A percentile compares a stretch with the other conserved stretches of the same genome.
These are phyloP conservation scores for Tapera naevia DNA, from an alignment of 2,797 vertebrate genomes.

Conservation along the genomic window DNA sequence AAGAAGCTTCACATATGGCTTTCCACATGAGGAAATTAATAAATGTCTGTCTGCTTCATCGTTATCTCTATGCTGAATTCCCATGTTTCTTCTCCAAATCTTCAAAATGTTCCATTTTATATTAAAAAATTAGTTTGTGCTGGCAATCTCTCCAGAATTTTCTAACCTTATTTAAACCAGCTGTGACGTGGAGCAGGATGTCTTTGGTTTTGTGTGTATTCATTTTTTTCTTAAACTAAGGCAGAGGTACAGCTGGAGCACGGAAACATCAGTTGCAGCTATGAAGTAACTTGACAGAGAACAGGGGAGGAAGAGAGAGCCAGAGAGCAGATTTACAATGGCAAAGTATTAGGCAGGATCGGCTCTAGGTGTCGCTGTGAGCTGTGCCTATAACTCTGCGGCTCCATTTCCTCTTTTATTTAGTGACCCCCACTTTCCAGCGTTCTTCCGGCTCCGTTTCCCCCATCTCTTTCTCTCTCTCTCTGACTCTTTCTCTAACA, in stretches of 20 bases:
- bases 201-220: neutral
- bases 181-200: neutral
- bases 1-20: neutral
- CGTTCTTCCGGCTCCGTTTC: neutral
- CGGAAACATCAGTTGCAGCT: accelerated
- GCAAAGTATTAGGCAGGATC: constrained; percentile 26
- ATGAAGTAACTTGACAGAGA: neutral
- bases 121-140: neutral
- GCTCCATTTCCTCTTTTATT: neutral
- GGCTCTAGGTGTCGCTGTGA: constrained; percentile 68
- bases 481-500: neutral
- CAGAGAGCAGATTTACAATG: neutral
- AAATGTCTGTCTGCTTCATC: neutral
- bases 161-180: neutral
- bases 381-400: constrained; percentile 39
- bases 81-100: neutral
- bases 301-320: neutral
- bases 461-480: neutral
- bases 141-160: neutral
- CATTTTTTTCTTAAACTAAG: neutral
- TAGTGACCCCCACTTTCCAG: constrained; percentile 13
- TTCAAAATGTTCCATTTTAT: neutral
- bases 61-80: neutral
- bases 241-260: neutral
- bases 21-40: neutral